A percentile compares a stretch with the other conserved stretches of the same genome.
phyloP scores from a whole-genome alignment of 2,797 vertebrate genomes.

The Naso thynnoides region DNA sequence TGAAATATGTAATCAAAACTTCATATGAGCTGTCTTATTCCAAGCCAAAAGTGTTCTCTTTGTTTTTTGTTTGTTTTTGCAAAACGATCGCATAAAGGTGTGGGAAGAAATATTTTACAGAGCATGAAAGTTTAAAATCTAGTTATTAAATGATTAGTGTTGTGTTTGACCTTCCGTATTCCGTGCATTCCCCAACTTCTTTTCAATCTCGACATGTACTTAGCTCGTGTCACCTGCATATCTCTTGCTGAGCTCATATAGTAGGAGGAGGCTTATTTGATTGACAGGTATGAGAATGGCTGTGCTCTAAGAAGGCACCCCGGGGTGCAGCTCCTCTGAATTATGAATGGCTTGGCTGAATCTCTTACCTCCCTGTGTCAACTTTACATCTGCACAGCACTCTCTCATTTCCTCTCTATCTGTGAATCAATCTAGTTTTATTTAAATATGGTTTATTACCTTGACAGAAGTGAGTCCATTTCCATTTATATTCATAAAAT shows the following conservation, averaged over 20 bases:
- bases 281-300: conserved; percentile 56
- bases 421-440: neutral
- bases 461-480: neutral
- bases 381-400: conserved; percentile 28
- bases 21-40: neutral
- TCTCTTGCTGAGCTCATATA: neutral
- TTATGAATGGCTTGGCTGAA: conserved; percentile 64
- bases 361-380: conserved; percentile 47
- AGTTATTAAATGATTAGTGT: no score
- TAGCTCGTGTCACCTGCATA: conserved; percentile 4
- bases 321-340: conserved; percentile 56
- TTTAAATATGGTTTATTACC: conserved; percentile 8
- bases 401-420: neutral
- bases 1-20: neutral
- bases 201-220: neutral
- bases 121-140: no score
- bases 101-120: no score
- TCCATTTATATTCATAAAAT: no score
- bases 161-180: neutral
- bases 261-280: conserved; percentile 36
- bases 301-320: conserved; percentile 43
- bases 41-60: neutral
- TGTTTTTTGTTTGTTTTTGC: neutral
- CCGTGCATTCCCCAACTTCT: neutral
- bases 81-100: conserved; percentile 3